These are phyloP conservation scores for Procavia capensis DNA, from an alignment of 2,113 vertebrate genomes.

Conservation along the genomic window DNA sequence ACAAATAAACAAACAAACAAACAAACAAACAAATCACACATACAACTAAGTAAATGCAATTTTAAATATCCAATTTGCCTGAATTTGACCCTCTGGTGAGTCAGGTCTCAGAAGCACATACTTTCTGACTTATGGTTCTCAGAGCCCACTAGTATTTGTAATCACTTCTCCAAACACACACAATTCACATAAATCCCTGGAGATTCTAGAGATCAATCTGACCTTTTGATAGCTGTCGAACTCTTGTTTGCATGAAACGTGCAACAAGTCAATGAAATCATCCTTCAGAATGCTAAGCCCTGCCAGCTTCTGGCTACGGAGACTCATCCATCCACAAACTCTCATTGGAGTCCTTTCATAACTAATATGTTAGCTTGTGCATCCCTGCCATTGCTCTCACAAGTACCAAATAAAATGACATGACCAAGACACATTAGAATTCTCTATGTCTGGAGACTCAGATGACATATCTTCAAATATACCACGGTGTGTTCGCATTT, in stretches of 20 bases:
- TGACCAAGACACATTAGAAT: conserved; percentile 47
- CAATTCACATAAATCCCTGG: conserved; percentile 49
- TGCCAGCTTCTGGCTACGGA: conserved; percentile 52
- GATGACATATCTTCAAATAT: conserved; percentile 58
- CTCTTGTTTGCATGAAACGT: conserved; percentile 69
- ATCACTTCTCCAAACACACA: conserved; percentile 66
- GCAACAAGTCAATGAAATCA: conserved; percentile 76
- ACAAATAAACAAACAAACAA: too few relatives aligned
- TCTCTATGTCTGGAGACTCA: conserved; percentile 37
- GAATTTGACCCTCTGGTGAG: conserved; percentile 55
- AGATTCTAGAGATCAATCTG: conserved; percentile 52
- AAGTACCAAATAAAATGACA: conserved; percentile 66
- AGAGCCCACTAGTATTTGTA: conserved; percentile 71
- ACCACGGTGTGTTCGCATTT: not conserved
- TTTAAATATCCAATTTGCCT: conserved; percentile 76
- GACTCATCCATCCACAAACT: conserved; percentile 53
- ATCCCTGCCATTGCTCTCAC: conserved; percentile 58
- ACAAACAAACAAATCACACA: not conserved
- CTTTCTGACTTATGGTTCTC: conserved; percentile 73
- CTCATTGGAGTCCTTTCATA: conserved; percentile 66
- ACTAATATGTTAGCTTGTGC: conserved; percentile 44
- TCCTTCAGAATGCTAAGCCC: conserved; percentile 29
- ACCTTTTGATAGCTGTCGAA: conserved; percentile 70
- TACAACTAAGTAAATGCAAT: conserved; percentile 25
- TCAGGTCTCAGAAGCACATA: conserved; percentile 38